phyloP scores from a whole-genome alignment of 1,140 invertebrate species.

The Pissodes strobi region DNA sequence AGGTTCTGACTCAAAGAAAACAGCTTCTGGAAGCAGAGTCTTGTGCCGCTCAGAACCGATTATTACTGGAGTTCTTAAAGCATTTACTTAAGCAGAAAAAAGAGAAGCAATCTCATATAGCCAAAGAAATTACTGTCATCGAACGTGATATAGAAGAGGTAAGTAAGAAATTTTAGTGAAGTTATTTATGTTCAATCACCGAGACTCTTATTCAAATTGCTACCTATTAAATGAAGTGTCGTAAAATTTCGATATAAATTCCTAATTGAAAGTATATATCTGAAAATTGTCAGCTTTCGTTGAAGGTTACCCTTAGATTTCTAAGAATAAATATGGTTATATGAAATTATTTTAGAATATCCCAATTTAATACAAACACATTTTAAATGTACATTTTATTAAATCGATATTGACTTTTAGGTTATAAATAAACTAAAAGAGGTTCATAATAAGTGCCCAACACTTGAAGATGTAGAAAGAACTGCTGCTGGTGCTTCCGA shows the following conservation, averaged over 20 bases:
- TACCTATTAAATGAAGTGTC: too few species aligned
- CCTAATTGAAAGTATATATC: too few species aligned
- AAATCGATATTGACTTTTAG: too few species aligned
- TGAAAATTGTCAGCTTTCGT: too few species aligned
- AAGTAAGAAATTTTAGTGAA: slow-evolving; percentile 5
- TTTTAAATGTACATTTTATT: too few species aligned
- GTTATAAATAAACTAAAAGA: slow-evolving; percentile 69
- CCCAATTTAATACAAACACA: too few species aligned
- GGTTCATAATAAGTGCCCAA: slow-evolving; percentile 62
- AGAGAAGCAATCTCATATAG: slow-evolving; percentile 70
- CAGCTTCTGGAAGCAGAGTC: slow-evolving; percentile 80
- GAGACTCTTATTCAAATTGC: too few species aligned
- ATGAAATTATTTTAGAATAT: too few species aligned
- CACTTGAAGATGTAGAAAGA: slow-evolving; percentile 56
- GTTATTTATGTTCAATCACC: too few species aligned
- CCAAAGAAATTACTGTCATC: slow-evolving; percentile 76
- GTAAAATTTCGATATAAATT: too few species aligned
- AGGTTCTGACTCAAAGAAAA: slow-evolving; percentile 78
- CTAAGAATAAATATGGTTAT: too few species aligned
- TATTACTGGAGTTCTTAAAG: slow-evolving; percentile 84
- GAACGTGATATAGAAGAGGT: slow-evolving; percentile 80
- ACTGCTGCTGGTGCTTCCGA: slow-evolving; percentile 50
- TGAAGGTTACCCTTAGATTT: too few species aligned
- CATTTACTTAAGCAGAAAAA: slow-evolving; percentile 77
- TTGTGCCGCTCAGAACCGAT: slow-evolving; percentile 74